phyloP scores from a whole-genome alignment of 1,140 invertebrate species.

The Lutraria rhynchaena region DNA sequence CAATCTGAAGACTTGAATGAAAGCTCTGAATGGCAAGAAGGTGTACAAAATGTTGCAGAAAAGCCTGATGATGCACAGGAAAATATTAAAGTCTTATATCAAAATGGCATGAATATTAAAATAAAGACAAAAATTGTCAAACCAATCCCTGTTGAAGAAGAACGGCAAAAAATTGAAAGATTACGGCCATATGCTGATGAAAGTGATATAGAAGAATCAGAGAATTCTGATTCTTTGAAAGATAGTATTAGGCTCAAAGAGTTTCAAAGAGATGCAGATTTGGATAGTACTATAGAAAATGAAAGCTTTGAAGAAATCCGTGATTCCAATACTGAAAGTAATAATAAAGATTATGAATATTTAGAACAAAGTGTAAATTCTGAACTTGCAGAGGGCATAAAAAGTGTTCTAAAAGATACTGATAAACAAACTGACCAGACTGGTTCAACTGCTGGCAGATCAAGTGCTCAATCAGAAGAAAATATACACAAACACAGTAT shows the following conservation, averaged over 20 bases:
- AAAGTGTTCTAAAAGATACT: conserved; percentile 4
- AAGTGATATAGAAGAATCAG: conserved; percentile 18
- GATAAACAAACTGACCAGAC: too few relatives aligned
- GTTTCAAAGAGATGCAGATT: neutral
- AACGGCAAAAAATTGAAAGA: neutral
- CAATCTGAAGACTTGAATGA: neutral
- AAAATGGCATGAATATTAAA: conserved; percentile 13
- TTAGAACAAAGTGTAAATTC: conserved; percentile 33
- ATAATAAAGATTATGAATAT: neutral
- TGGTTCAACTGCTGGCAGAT: too few relatives aligned
- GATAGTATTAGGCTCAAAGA: conserved; percentile 3
- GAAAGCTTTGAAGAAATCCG: neutral
- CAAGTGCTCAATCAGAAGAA: neutral
- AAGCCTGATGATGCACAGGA: neutral
- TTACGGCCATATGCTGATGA: conserved; percentile 7
- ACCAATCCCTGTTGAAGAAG: neutral
- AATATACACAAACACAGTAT: neutral
- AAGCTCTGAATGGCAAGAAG: neutral
- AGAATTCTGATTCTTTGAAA: neutral
- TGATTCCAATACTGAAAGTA: neutral
- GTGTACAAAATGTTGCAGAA: neutral
- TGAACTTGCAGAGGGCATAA: conserved; percentile 27
- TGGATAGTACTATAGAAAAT: neutral
- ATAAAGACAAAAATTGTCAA: conserved; percentile 26
- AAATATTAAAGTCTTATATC: conserved; percentile 6